Percentiles rank a stretch among this genome's conserved stretches.
Conservation (phyloP, 1,140 invertebrate genomes). For the Sycobia sp. region DNA sequence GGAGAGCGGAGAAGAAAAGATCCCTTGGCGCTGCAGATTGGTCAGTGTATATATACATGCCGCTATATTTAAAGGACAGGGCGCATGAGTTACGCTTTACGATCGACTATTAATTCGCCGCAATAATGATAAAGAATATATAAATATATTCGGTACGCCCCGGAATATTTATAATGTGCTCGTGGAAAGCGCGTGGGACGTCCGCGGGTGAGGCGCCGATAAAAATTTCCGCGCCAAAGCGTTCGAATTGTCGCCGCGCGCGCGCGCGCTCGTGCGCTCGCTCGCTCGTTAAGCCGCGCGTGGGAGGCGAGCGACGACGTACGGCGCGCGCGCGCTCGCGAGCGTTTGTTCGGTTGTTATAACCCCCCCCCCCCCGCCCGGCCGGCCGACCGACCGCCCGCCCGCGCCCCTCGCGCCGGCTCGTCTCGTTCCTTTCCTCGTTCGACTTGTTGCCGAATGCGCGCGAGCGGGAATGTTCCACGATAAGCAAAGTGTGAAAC, state of each 20-base stretch:
- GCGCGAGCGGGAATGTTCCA: too few species aligned
- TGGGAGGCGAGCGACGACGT: conserved; percentile 32
- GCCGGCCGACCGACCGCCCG: too few species aligned
- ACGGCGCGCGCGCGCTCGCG: conserved; percentile 13
- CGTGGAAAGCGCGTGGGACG: conserved; percentile 31
- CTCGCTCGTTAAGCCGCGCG: conserved; percentile 38
- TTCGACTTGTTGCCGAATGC: too few species aligned
- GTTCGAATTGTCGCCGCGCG: conserved; percentile 39
- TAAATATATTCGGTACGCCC: too few species aligned
- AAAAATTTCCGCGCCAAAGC: not conserved
- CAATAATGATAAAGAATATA: conserved; percentile 21
- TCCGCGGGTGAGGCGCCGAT: conserved; percentile 22
- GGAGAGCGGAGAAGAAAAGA: too few species aligned
- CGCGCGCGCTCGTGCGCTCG: conserved; percentile 35
- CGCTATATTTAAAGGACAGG: not conserved
- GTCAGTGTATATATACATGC: too few species aligned
- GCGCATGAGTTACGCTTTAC: conserved; percentile 5
- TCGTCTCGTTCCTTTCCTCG: not conserved
- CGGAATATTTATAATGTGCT: not conserved
- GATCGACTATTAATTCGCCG: conserved; percentile 20
- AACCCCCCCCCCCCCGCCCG: too few species aligned
- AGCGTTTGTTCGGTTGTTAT: conserved; percentile 30
- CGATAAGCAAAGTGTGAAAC: too few species aligned
- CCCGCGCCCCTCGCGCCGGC: too few species aligned
- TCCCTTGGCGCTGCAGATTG: too few species aligned